phyloP scores from a whole-genome alignment of 1,140 invertebrate species.

The Drosophila novamexicana region DNA sequence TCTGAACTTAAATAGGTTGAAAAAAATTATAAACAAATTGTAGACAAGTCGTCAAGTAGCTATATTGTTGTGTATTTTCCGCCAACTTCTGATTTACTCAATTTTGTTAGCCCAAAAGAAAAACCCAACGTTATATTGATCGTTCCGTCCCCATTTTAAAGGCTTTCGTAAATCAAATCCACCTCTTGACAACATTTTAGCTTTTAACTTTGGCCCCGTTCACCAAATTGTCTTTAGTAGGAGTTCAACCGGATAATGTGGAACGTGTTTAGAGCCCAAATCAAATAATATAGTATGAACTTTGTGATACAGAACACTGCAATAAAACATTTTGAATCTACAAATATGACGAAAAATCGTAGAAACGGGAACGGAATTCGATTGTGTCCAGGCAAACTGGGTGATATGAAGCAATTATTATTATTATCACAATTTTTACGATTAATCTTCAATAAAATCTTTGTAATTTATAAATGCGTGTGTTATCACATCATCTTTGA shows the following conservation, averaged over 20 bases:
- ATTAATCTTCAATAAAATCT: slow-evolving; percentile 44
- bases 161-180: slow-evolving; percentile 14
- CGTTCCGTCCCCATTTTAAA: slow-evolving; percentile 58
- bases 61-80: neutral
- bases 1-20: slow-evolving; percentile 79
- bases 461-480: slow-evolving; percentile 41
- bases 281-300: slow-evolving; percentile 12
- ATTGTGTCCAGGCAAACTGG: slow-evolving; percentile 55
- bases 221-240: neutral
- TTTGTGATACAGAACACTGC: slow-evolving; percentile 36
- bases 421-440: slow-evolving; percentile 39
- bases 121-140: slow-evolving; percentile 59
- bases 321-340: slow-evolving; percentile 10
- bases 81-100: neutral
- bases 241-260: neutral
- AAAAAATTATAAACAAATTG: slow-evolving; percentile 52
- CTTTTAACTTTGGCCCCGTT: neutral
- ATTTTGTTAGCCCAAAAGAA: slow-evolving; percentile 7
- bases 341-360: slow-evolving; percentile 2
- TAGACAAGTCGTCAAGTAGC: slow-evolving; percentile 16
- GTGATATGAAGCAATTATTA: slow-evolving; percentile 77
- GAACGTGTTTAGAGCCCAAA: slow-evolving; percentile 31
- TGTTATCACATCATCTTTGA: slow-evolving; percentile 58
- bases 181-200: slow-evolving; percentile 31
- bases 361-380: slow-evolving; percentile 22